These are phyloP conservation scores for Oreochromis aureus DNA, from an alignment of 2,113 vertebrate genomes.

Conservation along the genomic window DNA sequence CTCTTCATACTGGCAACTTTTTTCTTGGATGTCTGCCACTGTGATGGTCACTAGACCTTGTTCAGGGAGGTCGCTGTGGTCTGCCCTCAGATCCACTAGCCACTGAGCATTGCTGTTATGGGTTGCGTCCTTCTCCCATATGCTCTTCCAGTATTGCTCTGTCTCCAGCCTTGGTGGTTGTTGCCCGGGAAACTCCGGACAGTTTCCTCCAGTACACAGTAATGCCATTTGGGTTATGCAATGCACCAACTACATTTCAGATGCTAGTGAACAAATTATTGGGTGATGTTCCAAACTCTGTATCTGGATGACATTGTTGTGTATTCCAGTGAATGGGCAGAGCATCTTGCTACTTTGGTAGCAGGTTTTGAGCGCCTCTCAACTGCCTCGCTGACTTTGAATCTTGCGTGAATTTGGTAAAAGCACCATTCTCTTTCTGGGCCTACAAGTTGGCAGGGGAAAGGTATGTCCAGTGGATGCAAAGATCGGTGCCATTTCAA, in stretches of 20 bases:
- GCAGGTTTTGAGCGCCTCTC: not conserved
- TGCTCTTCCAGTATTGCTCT: not conserved
- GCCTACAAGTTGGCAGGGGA: too few relatives aligned
- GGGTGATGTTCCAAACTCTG: not conserved
- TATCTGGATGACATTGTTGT: not conserved
- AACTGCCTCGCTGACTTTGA: not conserved
- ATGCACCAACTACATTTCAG: not conserved
- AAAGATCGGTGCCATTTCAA: too few relatives aligned
- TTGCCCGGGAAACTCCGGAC: fast-evolving
- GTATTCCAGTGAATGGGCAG: not conserved
- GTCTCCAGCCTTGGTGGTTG: not conserved
- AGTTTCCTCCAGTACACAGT: not conserved
- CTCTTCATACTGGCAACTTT: not conserved
- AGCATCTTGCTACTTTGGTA: not conserved
- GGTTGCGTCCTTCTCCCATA: fast-evolving
- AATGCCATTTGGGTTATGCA: not conserved
- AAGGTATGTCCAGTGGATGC: too few relatives aligned
- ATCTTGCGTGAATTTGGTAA: too few relatives aligned
- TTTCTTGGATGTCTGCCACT: not conserved
- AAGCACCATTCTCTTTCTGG: too few relatives aligned
- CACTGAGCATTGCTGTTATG: not conserved
- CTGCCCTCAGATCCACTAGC: not conserved
- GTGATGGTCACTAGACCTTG: not conserved
- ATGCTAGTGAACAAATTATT: not conserved
- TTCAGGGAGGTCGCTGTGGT: not conserved